A percentile compares a stretch with the other conserved stretches of the same genome.
phyloP scores from a whole-genome alignment of 2,797 vertebrate genomes.

The Australoheros facetus region DNA sequence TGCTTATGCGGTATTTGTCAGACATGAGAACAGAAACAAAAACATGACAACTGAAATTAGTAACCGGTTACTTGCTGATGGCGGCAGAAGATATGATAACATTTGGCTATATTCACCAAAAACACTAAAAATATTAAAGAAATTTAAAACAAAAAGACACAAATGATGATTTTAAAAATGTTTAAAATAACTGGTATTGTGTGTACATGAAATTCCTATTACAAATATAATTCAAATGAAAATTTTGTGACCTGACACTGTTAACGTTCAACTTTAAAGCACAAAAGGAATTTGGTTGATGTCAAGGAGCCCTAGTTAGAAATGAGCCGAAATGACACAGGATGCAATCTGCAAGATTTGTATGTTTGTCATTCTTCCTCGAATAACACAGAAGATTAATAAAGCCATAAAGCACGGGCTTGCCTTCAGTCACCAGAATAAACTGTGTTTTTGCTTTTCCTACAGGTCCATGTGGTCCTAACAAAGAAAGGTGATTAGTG shows the following conservation, averaged over 20 bases:
- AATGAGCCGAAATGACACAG: not conserved
- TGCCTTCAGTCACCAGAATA: conserved; percentile 24
- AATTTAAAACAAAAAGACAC: not conserved
- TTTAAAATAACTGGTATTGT: not conserved
- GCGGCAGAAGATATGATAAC: no score
- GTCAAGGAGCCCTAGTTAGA: not conserved
- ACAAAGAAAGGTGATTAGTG: conserved; percentile 9
- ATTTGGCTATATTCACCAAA: not conserved
- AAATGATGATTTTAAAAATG: not conserved
- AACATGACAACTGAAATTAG: not conserved
- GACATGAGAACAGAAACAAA: not conserved
- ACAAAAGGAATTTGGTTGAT: not conserved
- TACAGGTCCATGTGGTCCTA: conserved; percentile 10
- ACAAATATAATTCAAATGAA: not conserved
- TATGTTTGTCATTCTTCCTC: not conserved
- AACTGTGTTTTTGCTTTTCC: conserved; percentile 32
- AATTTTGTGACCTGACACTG: not conserved
- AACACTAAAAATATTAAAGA: not conserved
- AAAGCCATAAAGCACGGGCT: conserved; percentile 1
- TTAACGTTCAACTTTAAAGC: not conserved
- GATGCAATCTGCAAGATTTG: not conserved
- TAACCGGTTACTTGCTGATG: not conserved
- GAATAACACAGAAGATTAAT: conserved; percentile 16
- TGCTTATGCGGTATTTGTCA: not conserved
- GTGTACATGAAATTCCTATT: not conserved